phyloP scores from a whole-genome alignment of 2,797 vertebrate genomes.

The Eulemur mongoz region DNA sequence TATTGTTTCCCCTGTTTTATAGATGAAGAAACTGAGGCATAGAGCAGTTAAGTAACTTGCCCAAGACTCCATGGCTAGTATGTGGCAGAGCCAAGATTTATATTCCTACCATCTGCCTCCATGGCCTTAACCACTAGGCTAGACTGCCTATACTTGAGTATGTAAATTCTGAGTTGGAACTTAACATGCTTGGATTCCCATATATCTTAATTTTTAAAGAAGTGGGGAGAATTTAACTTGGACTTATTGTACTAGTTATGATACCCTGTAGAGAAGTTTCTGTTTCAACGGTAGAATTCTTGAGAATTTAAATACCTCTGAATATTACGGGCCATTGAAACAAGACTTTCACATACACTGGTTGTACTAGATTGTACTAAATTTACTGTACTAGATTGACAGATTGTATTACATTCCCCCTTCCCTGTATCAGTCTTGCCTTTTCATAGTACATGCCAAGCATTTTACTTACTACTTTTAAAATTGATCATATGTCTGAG shows the following conservation, averaged over 20 bases:
- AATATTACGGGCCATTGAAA: neutral
- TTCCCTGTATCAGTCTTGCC: neutral
- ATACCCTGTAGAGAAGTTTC: neutral
- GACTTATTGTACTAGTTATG: neutral
- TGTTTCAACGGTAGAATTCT: constrained; percentile 32
- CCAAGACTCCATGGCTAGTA: neutral
- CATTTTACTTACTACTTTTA: constrained; percentile 47
- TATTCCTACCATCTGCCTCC: neutral
- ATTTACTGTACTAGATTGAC: neutral
- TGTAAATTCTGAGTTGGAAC: neutral
- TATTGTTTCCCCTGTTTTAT: neutral
- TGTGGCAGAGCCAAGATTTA: neutral
- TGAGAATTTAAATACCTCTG: constrained; percentile 13
- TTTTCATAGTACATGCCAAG: neutral
- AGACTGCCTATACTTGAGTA: neutral
- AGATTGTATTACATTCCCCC: neutral
- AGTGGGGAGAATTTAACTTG: neutral
- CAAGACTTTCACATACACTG: neutral
- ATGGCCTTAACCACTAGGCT: neutral
- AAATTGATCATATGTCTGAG: constrained; percentile 3
- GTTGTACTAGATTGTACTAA: neutral
- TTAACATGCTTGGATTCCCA: neutral
- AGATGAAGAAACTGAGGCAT: neutral
- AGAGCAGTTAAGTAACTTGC: neutral
- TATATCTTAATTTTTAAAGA: constrained; percentile 39